Evolutionary conservation across 2,113 vertebrate species (phyloP).

Genomic region (Clinocottus analis): DNA sequence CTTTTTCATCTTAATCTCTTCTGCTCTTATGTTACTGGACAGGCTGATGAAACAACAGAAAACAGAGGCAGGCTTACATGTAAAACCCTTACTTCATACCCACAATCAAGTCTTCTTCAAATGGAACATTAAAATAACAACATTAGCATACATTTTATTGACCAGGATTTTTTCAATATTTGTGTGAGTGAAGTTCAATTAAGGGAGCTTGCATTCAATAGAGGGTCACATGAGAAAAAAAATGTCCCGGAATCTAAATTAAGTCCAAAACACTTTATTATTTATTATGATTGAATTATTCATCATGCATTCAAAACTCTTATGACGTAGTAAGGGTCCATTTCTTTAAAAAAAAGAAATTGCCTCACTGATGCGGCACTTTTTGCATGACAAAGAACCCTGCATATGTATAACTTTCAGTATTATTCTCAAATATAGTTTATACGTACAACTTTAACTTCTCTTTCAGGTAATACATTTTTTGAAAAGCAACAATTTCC

Average conservation of each 20-base stretch:
- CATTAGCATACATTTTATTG: not conserved
- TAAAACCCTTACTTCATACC: not conserved
- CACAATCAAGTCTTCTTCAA: not conserved
- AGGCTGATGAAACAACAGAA: slow-evolving; percentile 21
- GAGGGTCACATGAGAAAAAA: slow-evolving; percentile 31
- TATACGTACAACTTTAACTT: not conserved
- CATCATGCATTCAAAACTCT: slow-evolving; percentile 47
- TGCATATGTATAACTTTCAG: not conserved
- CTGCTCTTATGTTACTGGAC: slow-evolving; percentile 12
- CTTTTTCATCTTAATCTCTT: not conserved
- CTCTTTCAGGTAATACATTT: not conserved
- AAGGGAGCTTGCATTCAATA: slow-evolving; percentile 9
- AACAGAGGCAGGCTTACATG: slow-evolving; percentile 34
- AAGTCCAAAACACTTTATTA: slow-evolving; percentile 54
- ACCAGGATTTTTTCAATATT: slow-evolving; percentile 9
- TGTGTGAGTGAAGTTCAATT: slow-evolving; percentile 5
- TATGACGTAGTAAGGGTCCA: slow-evolving; percentile 7
- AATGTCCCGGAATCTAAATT: slow-evolving; percentile 53
- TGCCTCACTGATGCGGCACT: slow-evolving; percentile 1
- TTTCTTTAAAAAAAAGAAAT: slow-evolving; percentile 11
- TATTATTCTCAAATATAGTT: not conserved
- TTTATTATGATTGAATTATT: slow-evolving; percentile 63
- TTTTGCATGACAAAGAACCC: not conserved
- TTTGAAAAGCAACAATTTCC: not conserved
- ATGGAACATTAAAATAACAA: slow-evolving; percentile 9